Conservation (phyloP, 2,797 vertebrate genomes). For the Melanotaenia boesemani region DNA sequence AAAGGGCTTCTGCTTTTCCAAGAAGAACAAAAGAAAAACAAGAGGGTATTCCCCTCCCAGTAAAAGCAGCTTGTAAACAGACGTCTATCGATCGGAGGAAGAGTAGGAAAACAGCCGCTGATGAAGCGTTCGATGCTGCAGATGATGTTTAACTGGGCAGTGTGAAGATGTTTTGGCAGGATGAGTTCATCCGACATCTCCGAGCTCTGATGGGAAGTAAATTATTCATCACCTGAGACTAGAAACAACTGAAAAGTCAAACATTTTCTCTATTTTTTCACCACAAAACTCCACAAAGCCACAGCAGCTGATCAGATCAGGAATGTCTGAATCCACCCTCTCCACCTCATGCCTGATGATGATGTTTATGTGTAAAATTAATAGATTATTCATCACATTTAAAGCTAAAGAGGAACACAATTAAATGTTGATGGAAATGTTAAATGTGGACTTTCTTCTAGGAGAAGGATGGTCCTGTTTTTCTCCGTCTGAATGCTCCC, state of each 20-base stretch:
- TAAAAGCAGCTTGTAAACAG: slow-evolving; percentile 38
- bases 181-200: not conserved
- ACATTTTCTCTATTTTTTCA: not conserved
- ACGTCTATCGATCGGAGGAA: not conserved
- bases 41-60: not conserved
- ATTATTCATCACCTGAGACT: not conserved
- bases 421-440: too few relatives aligned
- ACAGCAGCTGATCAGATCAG: too few relatives aligned
- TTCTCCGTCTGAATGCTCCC: not conserved
- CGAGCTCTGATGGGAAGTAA: not conserved
- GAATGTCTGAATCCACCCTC: too few relatives aligned
- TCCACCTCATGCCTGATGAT: too few relatives aligned
- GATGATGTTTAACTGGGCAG: not conserved
- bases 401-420: too few relatives aligned
- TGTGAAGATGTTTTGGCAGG: too few relatives aligned
- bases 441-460: too few relatives aligned
- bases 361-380: too few relatives aligned
- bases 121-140: slow-evolving; percentile 10
- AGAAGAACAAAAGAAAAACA: slow-evolving; percentile 11
- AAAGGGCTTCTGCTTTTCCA: slow-evolving; percentile 22
- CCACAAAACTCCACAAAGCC: not conserved
- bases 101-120: slow-evolving; percentile 7
- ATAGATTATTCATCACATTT: too few relatives aligned
- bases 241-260: not conserved
- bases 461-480: not conserved